A percentile compares a stretch with the other conserved stretches of the same genome.
Evolutionary conservation across 2,797 vertebrate genomes (phyloP).

Genomic region (Cephalopachus bancanus): DNA sequence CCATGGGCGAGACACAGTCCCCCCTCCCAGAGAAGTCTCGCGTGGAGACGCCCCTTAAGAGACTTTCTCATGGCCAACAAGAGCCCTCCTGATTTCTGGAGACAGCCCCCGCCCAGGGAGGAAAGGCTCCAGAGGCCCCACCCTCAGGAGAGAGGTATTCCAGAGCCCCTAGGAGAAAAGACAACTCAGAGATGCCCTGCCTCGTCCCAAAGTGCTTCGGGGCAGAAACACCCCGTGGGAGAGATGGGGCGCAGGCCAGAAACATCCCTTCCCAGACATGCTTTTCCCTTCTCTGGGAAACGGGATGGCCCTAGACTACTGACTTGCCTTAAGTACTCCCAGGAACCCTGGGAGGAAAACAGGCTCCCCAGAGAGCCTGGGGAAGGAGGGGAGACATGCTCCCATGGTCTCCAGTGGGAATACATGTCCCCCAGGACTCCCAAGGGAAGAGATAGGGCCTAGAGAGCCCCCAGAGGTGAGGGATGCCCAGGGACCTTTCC

Average conservation of each 20-base stretch:
- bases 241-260: conserved; percentile 45
- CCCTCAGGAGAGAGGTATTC: conserved; percentile 70
- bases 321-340: conserved; percentile 79
- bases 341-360: conserved; percentile 77
- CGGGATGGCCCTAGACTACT: conserved; percentile 75
- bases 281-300: conserved; percentile 79
- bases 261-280: conserved; percentile 67
- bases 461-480: conserved; percentile 71
- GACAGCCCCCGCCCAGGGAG: conserved; percentile 68
- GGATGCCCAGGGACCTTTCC: conserved; percentile 70
- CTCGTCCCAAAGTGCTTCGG: conserved; percentile 76
- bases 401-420: conserved; percentile 67
- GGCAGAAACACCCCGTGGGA: conserved; percentile 64
- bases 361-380: conserved; percentile 81
- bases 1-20: conserved; percentile 76
- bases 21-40: conserved; percentile 82
- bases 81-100: conserved; percentile 69
- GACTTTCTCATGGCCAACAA: conserved; percentile 77
- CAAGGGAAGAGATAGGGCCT: conserved; percentile 72
- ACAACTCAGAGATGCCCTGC: conserved; percentile 71
- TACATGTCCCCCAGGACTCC: conserved; percentile 65
- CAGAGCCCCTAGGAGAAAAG: conserved; percentile 67
- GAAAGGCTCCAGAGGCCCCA: conserved; percentile 75
- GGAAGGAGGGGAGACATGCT: conserved; percentile 70
- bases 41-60: conserved; percentile 76